These are phyloP conservation scores for Sympetrum striolatum DNA, from an alignment of 2,888 invertebrate genomes.

Conservation along the genomic window DNA sequence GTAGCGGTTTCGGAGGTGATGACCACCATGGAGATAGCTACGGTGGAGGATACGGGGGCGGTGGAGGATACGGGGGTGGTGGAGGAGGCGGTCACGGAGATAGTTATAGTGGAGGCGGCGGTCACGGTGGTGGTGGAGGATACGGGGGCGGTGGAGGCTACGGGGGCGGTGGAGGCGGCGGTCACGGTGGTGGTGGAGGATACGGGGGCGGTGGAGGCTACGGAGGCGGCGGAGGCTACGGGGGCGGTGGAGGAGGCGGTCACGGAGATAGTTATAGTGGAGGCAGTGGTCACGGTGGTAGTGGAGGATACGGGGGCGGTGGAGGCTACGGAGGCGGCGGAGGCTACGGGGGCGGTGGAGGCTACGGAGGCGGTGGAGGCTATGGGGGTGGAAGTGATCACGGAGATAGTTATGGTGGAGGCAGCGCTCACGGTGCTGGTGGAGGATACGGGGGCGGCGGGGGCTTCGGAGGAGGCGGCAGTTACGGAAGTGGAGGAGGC, in stretches of 20 bases:
- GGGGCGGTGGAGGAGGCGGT: background rate
- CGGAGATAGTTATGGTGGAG: background rate
- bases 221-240: background rate
- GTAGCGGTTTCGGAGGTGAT: conserved; percentile 54
- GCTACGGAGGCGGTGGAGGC: background rate
- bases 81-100: background rate
- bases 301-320: background rate
- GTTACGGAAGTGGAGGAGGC: background rate
- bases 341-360: background rate
- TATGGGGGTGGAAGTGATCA: background rate
- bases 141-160: background rate
- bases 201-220: background rate
- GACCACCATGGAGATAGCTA: background rate
- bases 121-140: background rate
- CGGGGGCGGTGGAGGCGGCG: background rate
- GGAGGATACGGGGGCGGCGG: background rate
- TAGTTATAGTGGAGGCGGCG: background rate
- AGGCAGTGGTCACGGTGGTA: background rate
- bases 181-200: background rate
- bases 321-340: background rate
- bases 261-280: background rate
- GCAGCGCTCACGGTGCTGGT: background rate
- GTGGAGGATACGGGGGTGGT: background rate
- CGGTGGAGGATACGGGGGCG: background rate
- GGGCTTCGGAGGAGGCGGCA: background rate